phyloP scores from a whole-genome alignment of 2,113 vertebrate genomes.

The Embiotoca jacksoni region DNA sequence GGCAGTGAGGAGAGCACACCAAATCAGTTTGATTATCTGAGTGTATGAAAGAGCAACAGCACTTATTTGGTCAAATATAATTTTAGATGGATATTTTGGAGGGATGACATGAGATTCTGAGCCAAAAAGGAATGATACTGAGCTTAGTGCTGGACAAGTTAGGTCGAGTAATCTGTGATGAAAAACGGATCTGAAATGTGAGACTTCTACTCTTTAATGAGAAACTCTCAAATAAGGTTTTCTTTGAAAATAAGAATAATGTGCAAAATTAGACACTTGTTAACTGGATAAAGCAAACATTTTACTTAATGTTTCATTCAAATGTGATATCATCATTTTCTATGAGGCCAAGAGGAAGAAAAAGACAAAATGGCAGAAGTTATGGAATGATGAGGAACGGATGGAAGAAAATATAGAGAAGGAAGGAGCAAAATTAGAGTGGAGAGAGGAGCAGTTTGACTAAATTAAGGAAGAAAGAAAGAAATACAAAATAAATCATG shows the following conservation, averaged over 20 bases:
- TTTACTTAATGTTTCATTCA: constrained; percentile 26
- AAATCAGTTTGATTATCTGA: constrained; percentile 56
- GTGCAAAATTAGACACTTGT: constrained; percentile 17
- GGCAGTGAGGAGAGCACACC: constrained; percentile 21
- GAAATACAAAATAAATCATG: not conserved
- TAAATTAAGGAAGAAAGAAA: not conserved
- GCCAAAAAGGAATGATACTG: constrained; percentile 29
- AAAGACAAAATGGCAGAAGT: not conserved
- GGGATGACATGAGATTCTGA: constrained; percentile 9
- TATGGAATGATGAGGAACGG: not conserved
- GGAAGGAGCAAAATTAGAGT: not conserved
- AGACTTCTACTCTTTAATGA: not conserved
- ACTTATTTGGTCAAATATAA: constrained; percentile 70
- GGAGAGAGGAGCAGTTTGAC: too few relatives aligned
- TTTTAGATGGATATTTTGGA: constrained; percentile 45
- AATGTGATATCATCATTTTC: constrained; percentile 7
- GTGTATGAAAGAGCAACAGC: constrained; percentile 42
- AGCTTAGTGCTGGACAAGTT: constrained; percentile 28
- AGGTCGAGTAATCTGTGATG: constrained; percentile 34
- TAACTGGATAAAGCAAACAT: constrained; percentile 40
- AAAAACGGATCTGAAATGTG: constrained; percentile 39
- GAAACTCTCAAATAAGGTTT: not conserved
- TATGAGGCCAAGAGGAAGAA: not conserved
- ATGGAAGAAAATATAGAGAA: not conserved
- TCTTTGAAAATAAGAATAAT: constrained; percentile 13